These are phyloP conservation scores for Clivina fossor DNA, from an alignment of 2,888 invertebrate species.

Conservation along the genomic window DNA sequence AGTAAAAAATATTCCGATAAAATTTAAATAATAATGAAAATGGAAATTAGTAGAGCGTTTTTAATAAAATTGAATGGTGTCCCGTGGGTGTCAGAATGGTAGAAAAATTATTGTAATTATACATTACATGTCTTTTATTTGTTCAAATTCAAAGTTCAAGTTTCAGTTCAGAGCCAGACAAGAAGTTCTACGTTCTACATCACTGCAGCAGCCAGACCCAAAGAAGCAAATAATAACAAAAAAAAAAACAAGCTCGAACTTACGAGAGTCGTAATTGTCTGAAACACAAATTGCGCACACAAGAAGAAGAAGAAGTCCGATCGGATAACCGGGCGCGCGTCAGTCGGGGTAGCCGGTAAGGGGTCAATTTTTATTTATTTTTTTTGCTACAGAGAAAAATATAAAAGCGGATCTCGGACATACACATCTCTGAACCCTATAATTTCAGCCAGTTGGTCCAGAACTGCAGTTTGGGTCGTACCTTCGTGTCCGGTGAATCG, in stretches of 20 bases:
- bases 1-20: too few relatives aligned
- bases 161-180: slow-evolving; percentile 5
- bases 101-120: too few relatives aligned
- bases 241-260: slow-evolving; percentile 55
- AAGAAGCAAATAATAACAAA: slow-evolving; percentile 55
- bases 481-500: slow-evolving; percentile 61
- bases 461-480: slow-evolving; percentile 71
- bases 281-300: too few relatives aligned
- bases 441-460: slow-evolving; percentile 68
- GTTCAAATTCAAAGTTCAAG: too few relatives aligned
- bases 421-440: slow-evolving; percentile 25
- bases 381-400: too few relatives aligned
- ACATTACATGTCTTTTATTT: slow-evolving; percentile 22
- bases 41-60: too few relatives aligned
- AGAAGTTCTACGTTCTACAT: slow-evolving; percentile 17
- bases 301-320: too few relatives aligned
- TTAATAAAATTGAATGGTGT: too few relatives aligned
- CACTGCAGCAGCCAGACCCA: slow-evolving; percentile 43
- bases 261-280: slow-evolving; percentile 49
- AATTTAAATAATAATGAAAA: too few relatives aligned
- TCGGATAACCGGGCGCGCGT: too few relatives aligned
- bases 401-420: slow-evolving; percentile 8
- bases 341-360: slow-evolving; percentile 33
- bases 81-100: too few relatives aligned
- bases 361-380: too few relatives aligned